Conservation (phyloP, 2,888 invertebrate genomes). For the Tetanocera ferruginea region DNA sequence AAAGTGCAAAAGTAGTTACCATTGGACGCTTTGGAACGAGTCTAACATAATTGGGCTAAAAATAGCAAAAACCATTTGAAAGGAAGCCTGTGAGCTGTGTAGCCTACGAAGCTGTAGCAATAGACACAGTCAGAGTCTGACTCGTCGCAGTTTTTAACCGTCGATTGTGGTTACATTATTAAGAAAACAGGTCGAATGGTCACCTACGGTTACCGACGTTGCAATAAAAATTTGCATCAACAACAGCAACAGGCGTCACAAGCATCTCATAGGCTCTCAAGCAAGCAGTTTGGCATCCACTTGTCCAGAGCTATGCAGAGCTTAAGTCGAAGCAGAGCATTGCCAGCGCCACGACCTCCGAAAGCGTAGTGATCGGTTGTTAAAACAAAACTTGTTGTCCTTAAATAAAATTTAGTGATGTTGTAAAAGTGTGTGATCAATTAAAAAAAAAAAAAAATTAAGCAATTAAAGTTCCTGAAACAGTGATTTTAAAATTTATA, state of each 20-base stretch:
- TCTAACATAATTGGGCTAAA: slow-evolving; percentile 17
- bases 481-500: slow-evolving; percentile 29
- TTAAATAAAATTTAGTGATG: slow-evolving; percentile 17
- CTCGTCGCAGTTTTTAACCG: neutral
- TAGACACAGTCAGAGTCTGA: neutral
- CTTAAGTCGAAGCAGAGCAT: slow-evolving; percentile 51
- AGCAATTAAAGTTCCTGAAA: slow-evolving; percentile 35
- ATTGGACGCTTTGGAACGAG: slow-evolving; percentile 15
- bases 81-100: neutral
- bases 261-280: slow-evolving; percentile 45
- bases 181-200: slow-evolving; percentile 38
- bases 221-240: slow-evolving; percentile 29
- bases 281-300: slow-evolving; percentile 40
- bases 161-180: neutral
- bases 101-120: neutral
- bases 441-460: slow-evolving; percentile 2
- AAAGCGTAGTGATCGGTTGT: slow-evolving; percentile 39
- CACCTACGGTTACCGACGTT: slow-evolving; percentile 6
- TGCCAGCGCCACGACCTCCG: slow-evolving; percentile 54
- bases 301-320: slow-evolving; percentile 52
- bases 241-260: slow-evolving; percentile 27
- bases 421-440: slow-evolving; percentile 22
- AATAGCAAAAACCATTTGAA: slow-evolving; percentile 32
- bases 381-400: slow-evolving; percentile 11
- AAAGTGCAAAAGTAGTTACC: slow-evolving; percentile 17